Base-by-base conservation (phyloP, 2,888 invertebrate species). In the Galeruca laticollis region DNA sequence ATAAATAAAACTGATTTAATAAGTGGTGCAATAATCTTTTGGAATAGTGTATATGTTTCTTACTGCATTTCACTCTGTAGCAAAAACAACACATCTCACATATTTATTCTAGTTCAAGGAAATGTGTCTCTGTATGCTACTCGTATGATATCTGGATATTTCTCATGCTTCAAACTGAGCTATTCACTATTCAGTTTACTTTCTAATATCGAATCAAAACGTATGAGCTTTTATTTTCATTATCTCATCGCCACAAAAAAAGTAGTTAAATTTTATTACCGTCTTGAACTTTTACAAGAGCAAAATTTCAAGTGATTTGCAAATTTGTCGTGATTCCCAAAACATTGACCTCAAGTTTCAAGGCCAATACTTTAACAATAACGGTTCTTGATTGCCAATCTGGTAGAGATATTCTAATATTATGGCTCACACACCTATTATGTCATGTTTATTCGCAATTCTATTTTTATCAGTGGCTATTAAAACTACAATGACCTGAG, bases 311-410 rank as follows among this genome's bases (percentile, higher is more conserved):
- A 51, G 31, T 61, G 60, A 64, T 64, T 64, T 26, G 56, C 64
- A 57, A 64, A 64, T 56, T 64, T 63, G 18, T 20, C 40, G 63
- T 26, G 49, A 65, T 47, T 49, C 49, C 57, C 65, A 65, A 54
- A 49, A 18, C 57, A 57, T 57, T 57, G 65, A 65, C 65, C 65
- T 35, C 65, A 57, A 43, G 65, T 65, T 65, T 65, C 65, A 65
- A 65, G 65, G 65, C 57, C 57, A 63, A 57, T 57, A 64, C 64
- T 18, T 64, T 21, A 57, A 51, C 51, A 65, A 65, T 65, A 65
- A 65, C 65, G 65, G 65, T 65, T 57, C 65, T 65, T 65, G 47
- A 49, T 56, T 57, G 65, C 65, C 49, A 65, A 65, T 65, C 65
- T 65, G 57, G 57, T 57, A 65, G 47, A 43, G 43, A 20, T 65